A percentile compares a stretch with the other conserved stretches of the same genome.
phyloP scores from a whole-genome alignment of 2,888 invertebrate genomes.

The Leptothorax acervorum region DNA sequence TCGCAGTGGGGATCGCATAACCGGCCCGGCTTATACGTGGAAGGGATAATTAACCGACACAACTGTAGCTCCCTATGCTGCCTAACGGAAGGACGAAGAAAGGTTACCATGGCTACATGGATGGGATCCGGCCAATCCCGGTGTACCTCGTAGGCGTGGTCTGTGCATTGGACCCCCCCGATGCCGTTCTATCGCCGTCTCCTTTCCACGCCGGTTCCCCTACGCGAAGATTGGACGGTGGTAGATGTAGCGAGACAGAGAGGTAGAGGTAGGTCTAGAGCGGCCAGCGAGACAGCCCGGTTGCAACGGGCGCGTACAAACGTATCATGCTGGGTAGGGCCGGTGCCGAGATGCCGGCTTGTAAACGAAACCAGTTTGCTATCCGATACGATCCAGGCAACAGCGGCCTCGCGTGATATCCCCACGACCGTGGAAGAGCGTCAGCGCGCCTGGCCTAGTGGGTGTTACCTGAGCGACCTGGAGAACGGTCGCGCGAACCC shows the following conservation, averaged over 20 bases:
- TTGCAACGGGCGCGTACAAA: conserved; percentile 83
- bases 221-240: conserved; percentile 48
- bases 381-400: conserved; percentile 86
- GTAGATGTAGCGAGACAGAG: conserved; percentile 59
- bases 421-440: conserved; percentile 71
- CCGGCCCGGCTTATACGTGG: conserved; percentile 54
- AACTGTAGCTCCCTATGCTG: conserved; percentile 70
- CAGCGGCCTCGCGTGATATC: conserved; percentile 81
- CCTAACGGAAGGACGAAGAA: conserved; percentile 81
- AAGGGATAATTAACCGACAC: conserved; percentile 83
- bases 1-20: conserved; percentile 55
- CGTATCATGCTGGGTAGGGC: conserved; percentile 85
- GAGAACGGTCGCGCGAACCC: conserved; percentile 63
- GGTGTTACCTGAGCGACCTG: conserved; percentile 66
- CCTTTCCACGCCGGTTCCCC: conserved; percentile 45
- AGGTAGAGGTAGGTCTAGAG: conserved; percentile 73
- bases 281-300: conserved; percentile 79
- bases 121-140: conserved; percentile 87
- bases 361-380: conserved; percentile 86
- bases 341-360: conserved; percentile 85
- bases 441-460: conserved; percentile 63
- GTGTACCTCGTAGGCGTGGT: conserved; percentile 85
- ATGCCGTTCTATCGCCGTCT: conserved; percentile 54
- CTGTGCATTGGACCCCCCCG: conserved; percentile 77
- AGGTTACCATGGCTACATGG: conserved; percentile 86